Percentiles rank a stretch among this genome's conserved stretches.
Conservation (phyloP, 2,113 vertebrate species). For the Irena cyanogastra region DNA sequence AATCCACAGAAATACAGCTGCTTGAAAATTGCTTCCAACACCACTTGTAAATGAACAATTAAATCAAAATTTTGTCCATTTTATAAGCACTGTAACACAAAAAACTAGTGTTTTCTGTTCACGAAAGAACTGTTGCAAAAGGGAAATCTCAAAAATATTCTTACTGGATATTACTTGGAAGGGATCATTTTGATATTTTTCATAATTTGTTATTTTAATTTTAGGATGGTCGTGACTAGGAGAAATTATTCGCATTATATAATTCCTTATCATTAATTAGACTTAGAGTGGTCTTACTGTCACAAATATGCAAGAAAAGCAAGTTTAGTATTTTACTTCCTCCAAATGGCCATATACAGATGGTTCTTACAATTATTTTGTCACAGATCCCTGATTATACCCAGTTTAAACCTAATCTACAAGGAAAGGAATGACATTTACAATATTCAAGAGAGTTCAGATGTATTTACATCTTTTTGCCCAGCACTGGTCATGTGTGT, state of each 20-base stretch:
- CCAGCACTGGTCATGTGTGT: neutral
- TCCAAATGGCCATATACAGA: neutral
- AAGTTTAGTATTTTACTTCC: neutral
- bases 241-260: neutral
- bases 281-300: neutral
- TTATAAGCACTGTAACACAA: neutral
- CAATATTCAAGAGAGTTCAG: neutral
- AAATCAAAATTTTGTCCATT: neutral
- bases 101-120: neutral
- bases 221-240: neutral
- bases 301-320: neutral
- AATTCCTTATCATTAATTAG: neutral
- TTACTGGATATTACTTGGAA: neutral
- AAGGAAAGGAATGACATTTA: neutral
- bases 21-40: neutral
- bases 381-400: neutral
- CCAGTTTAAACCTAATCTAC: neutral
- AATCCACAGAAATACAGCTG: constrained; percentile 9
- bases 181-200: neutral
- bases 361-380: neutral
- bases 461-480: neutral
- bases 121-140: neutral
- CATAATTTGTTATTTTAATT: neutral
- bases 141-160: neutral
- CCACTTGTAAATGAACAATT: neutral